Evolutionary conservation across 2,797 vertebrate species (phyloP), one percentile per base, ranked within the genome.

Genomic region (Molossus alvarezi): DNA sequence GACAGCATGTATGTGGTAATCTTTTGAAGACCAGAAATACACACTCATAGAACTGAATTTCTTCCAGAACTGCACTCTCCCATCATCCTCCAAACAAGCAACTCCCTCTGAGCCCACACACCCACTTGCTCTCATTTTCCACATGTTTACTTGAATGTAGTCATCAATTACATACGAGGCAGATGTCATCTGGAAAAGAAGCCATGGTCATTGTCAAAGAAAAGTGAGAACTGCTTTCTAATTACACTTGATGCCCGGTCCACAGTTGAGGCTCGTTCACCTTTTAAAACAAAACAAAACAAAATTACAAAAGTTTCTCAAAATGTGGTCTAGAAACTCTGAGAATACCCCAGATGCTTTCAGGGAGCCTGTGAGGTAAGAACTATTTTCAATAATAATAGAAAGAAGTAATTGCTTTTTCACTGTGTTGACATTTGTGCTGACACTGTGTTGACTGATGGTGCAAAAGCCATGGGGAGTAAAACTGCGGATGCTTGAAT

Each of bases 181-280:
- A 97, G 95, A 97, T 95, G 95, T 96, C 95, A 95, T 98, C 93
- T 96, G 95, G 91, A 91, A 96, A 95, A 92, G 80, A 77, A 95
- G 80, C 57, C 81, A 77, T 48, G n/a, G 67, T 95, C 86, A 58
- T 75, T 96, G 83, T 96, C 85, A 87, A 95, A 64, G 88, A 60
- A 95, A 95, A 96, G 53, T 60, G 48, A 69, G 64, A 80, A 14
- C 20, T 91, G 27, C 51, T 87, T 76, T 89, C n/a, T 41, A 91
- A 91, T 87, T 87, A 45, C 1, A 1, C 53, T 73, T 79, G 79
- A 91, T 55, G 12, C 57, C 29, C 91, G 62, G n/a, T 91, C 72
- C 88, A n/a, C 4, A 85, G 9, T 45, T 77, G 58, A 94, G 73
- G 37, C 62, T 64, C 86, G 3, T 9, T 90, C 25, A 73, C 69